Percentiles rank a stretch among this genome's conserved stretches.
These are phyloP conservation scores for Cryptophagus acutangulus DNA, from an alignment of 2,888 invertebrate genomes.

Conservation along the genomic window DNA sequence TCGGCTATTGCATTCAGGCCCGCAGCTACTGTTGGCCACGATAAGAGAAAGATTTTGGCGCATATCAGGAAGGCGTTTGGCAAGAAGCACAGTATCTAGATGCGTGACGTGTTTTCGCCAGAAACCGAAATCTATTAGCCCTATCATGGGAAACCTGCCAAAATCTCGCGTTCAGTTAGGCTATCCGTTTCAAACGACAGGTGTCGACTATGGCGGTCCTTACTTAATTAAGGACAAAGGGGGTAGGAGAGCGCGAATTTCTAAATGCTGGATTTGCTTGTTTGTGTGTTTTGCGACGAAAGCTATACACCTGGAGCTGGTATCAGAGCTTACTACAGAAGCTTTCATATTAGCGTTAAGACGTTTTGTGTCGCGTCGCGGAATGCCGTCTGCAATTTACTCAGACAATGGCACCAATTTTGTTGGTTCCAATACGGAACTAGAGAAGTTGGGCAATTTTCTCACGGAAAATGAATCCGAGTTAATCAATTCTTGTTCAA, in stretches of 20 bases:
- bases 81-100: neutral
- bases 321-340: slow-evolving; percentile 8
- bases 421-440: slow-evolving; percentile 13
- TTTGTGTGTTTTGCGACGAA: slow-evolving; percentile 12
- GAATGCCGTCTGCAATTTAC: slow-evolving; percentile 2
- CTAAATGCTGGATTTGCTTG: slow-evolving; percentile 12
- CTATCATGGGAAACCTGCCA: slow-evolving; percentile 14
- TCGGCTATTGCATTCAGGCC: slow-evolving; percentile 4
- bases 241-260: neutral
- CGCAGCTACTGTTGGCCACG: slow-evolving; percentile 1
- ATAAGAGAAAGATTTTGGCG: slow-evolving; percentile 8
- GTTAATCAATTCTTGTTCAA: too few relatives aligned
- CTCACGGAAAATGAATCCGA: too few relatives aligned
- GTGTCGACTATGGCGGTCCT: slow-evolving; percentile 16
- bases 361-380: slow-evolving; percentile 10
- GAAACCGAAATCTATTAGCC: too few relatives aligned
- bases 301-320: slow-evolving; percentile 13
- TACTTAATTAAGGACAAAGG: slow-evolving; percentile 4
- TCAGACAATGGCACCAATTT: slow-evolving; percentile 13
- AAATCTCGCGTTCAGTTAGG: neutral
- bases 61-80: neutral
- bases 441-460: too few relatives aligned
- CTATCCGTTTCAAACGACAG: slow-evolving; percentile 8
- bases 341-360: slow-evolving; percentile 13
- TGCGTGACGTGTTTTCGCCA: slow-evolving; percentile 9